These are phyloP conservation scores for Alligator mississippiensis DNA, from an alignment of 2,113 vertebrate genomes.

Conservation along the genomic window DNA sequence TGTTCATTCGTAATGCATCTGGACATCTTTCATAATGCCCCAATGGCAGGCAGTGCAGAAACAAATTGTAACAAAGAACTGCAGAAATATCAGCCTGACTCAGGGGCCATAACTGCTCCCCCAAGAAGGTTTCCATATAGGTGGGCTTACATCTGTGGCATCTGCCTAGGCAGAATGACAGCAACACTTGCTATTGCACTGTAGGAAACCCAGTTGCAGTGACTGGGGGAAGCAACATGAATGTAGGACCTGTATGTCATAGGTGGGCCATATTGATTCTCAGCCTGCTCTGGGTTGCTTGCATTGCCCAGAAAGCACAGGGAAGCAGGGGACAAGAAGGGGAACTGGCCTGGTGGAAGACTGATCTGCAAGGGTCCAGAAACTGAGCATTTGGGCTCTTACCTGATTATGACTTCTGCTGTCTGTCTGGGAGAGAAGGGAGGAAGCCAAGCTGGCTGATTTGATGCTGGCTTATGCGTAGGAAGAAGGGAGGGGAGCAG, in stretches of 20 bases:
- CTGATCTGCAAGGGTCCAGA: neutral
- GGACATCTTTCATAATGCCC: constrained; percentile 14
- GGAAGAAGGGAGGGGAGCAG: neutral
- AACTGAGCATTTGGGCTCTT: neutral
- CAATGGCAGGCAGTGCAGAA: constrained; percentile 19
- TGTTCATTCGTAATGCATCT: constrained; percentile 34
- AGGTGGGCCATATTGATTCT: neutral
- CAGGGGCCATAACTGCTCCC: neutral
- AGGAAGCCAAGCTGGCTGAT: neutral
- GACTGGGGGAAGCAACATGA: neutral
- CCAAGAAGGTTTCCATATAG: neutral
- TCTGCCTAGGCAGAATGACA: neutral
- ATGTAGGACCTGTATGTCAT: neutral
- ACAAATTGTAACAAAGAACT: constrained; percentile 43
- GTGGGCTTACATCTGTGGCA: neutral
- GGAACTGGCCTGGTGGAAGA: neutral
- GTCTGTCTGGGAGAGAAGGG: neutral
- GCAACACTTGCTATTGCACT: neutral
- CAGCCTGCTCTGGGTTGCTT: neutral
- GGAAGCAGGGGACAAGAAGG: neutral
- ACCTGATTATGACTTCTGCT: no score
- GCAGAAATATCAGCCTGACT: neutral
- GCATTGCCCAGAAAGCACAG: neutral
- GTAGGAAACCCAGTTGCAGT: neutral
- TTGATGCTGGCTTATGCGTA: neutral